Evolutionary conservation across 2,888 invertebrate genomes (phyloP).

Genomic region (Heliconius aoede): DNA sequence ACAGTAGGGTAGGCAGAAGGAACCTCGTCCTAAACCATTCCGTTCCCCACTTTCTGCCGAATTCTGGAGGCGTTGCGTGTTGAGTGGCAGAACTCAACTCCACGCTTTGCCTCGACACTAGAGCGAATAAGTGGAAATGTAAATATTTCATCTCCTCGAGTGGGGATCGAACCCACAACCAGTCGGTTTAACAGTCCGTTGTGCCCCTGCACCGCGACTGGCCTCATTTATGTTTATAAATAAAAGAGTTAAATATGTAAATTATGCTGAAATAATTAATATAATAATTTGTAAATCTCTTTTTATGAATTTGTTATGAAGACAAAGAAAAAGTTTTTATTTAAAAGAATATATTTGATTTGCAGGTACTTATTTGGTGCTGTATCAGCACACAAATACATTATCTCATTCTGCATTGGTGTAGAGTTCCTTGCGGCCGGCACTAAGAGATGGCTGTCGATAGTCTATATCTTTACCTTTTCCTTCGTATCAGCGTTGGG

Average conservation of each 20-base stretch:
- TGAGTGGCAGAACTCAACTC: no score
- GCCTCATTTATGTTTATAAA: neutral
- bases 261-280: conserved; percentile 1
- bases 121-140: no score
- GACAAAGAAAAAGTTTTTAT: neutral
- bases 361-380: conserved; percentile 91
- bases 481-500: conserved; percentile 92
- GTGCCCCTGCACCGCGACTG: no score
- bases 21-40: no score
- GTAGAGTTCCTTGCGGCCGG: conserved; percentile 90
- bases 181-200: no score
- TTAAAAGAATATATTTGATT: neutral
- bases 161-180: no score
- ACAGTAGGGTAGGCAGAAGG: no score
- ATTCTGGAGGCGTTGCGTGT: no score
- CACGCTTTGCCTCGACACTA: no score
- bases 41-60: no score
- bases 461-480: conserved; percentile 89
- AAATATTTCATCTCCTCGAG: no score
- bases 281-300: neutral
- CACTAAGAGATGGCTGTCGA: conserved; percentile 84
- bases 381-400: conserved; percentile 93
- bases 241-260: neutral
- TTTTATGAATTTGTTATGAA: neutral
- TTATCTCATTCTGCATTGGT: conserved; percentile 94